phyloP scores from a whole-genome alignment of 2,797 vertebrate genomes.

The Todus mexicanus region DNA sequence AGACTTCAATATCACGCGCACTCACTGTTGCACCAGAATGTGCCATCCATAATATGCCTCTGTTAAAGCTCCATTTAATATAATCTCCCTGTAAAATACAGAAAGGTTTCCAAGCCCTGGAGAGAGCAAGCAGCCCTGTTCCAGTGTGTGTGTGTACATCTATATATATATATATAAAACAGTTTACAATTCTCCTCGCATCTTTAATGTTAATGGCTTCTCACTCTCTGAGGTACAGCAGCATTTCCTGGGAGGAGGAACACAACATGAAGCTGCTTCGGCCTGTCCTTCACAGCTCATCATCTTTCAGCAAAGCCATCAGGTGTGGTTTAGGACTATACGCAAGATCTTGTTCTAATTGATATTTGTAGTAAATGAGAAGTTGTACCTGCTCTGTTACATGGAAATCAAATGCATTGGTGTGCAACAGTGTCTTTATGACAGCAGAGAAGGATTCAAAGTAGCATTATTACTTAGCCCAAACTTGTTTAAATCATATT shows the following conservation, averaged over 20 bases:
- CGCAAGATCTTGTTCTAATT: slow-evolving; percentile 72
- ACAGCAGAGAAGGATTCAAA: not conserved
- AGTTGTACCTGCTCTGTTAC: slow-evolving; percentile 56
- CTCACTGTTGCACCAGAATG: not conserved
- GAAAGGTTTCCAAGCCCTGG: not conserved
- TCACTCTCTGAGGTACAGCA: not conserved
- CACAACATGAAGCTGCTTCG: fast-evolving
- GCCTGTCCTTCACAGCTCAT: slow-evolving; percentile 73
- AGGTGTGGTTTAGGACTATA: slow-evolving; percentile 73
- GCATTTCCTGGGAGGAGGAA: not conserved
- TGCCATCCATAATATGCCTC: not conserved
- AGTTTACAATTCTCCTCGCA: not conserved
- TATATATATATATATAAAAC: not conserved
- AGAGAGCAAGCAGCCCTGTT: not conserved
- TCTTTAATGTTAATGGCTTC: not conserved
- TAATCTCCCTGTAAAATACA: not conserved
- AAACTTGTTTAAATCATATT: not conserved
- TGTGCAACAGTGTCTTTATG: slow-evolving; percentile 21
- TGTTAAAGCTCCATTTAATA: not conserved
- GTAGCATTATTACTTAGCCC: not conserved
- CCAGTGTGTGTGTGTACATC: not conserved
- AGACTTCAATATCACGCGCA: not conserved
- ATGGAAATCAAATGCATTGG: slow-evolving; percentile 72
- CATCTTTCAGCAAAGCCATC: slow-evolving; percentile 67
- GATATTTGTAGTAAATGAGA: slow-evolving; percentile 80